A percentile compares a stretch with the other conserved stretches of the same genome.
phyloP scores from a whole-genome alignment of 2,888 invertebrate genomes.

The Eupithecia subumbrata region DNA sequence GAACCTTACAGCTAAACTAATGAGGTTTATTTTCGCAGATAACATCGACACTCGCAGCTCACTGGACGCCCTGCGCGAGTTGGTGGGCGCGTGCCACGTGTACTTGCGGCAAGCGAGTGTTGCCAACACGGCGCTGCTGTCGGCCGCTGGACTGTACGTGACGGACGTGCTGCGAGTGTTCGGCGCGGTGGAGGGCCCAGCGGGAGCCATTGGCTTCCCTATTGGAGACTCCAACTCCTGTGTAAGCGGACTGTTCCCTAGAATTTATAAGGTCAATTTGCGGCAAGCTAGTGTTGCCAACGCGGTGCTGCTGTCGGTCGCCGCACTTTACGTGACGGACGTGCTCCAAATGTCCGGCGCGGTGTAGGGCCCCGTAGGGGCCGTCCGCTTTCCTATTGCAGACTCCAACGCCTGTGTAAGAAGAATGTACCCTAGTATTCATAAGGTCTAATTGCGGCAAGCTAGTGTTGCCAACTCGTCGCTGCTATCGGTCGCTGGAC shows the following conservation, averaged over 20 bases:
- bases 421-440: conserved; percentile 27
- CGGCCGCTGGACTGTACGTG: conserved; percentile 92
- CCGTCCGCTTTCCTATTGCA: conserved; percentile 89
- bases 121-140: conserved; percentile 87
- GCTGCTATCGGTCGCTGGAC: too few species aligned
- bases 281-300: too few species aligned
- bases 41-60: conserved; percentile 97
- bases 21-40: conserved; percentile 79
- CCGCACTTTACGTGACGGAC: conserved; percentile 89
- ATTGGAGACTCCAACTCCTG: conserved; percentile 74
- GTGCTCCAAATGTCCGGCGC: conserved; percentile 91
- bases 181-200: conserved; percentile 87
- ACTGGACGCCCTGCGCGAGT: conserved; percentile 92
- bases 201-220: conserved; percentile 90
- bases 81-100: conserved; percentile 93
- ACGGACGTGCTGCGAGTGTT: conserved; percentile 91
- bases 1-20: neutral
- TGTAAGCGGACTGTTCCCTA: conserved; percentile 65
- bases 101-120: conserved; percentile 87
- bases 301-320: too few species aligned
- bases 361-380: conserved; percentile 85
- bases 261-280: neutral
- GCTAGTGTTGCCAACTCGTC: too few species aligned
- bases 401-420: conserved; percentile 76
- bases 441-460: neutral